Conservation (phyloP, 1,140 invertebrate species). For the Goniozus legneri region DNA sequence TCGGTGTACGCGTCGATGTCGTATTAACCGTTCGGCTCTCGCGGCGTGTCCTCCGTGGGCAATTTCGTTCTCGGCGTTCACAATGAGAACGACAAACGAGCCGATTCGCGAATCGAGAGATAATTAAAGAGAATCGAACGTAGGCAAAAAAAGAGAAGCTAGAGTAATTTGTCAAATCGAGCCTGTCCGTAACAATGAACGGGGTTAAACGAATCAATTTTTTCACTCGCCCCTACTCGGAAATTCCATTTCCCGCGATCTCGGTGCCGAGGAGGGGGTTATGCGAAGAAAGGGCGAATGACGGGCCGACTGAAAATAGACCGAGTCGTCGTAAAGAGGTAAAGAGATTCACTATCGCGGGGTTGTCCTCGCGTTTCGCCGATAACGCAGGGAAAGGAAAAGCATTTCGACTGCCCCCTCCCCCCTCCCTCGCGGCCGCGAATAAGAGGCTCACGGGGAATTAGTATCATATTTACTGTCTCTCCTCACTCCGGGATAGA, state of each 20-base stretch:
- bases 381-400: not conserved
- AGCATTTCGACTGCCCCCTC: conserved; percentile 17
- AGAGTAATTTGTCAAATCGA: conserved; percentile 26
- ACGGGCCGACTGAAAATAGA: not conserved
- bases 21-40: conserved; percentile 12
- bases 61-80: not conserved
- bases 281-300: not conserved
- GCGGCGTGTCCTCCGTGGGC: not conserved
- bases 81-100: no score
- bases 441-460: conserved; percentile 23
- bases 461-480: conserved; percentile 20
- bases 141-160: no score
- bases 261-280: no score
- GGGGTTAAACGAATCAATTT: conserved; percentile 44
- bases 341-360: conserved; percentile 14
- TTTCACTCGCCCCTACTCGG: conserved; percentile 27
- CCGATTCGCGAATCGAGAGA: no score
- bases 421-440: no score
- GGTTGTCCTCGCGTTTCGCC: conserved; percentile 10
- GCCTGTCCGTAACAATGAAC: conserved; percentile 26
- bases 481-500: conserved; percentile 13
- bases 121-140: no score
- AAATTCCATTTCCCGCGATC: conserved; percentile 30
- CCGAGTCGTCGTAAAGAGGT: conserved; percentile 21
- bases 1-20: conserved; percentile 10